phyloP scores from a whole-genome alignment of 2,888 invertebrate genomes.

The Zeuzera pyrina region DNA sequence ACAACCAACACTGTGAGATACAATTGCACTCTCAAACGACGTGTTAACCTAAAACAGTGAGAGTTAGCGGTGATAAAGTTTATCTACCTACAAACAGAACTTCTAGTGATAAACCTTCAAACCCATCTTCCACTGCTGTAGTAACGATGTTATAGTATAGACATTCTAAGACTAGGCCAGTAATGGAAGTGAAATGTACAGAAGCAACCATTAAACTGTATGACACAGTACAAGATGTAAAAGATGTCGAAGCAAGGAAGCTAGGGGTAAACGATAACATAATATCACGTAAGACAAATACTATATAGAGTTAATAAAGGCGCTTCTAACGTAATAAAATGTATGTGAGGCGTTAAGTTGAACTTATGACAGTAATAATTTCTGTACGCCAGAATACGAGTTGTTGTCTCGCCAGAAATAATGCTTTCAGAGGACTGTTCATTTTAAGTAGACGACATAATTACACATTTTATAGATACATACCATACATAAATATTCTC shows the following conservation, averaged over 20 bases:
- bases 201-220: conserved; percentile 14
- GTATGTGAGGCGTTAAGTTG: conserved; percentile 30
- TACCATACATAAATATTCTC: too few relatives aligned
- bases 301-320: conserved; percentile 46
- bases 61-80: conserved; percentile 21
- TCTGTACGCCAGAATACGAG: conserved; percentile 18
- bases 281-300: conserved; percentile 38
- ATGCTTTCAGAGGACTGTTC: too few relatives aligned
- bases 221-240: conserved; percentile 7
- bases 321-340: conserved; percentile 44
- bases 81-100: conserved; percentile 11
- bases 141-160: neutral
- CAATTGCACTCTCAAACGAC: conserved; percentile 7
- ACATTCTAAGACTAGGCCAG: neutral
- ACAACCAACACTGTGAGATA: too few relatives aligned
- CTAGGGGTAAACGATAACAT: conserved; percentile 27
- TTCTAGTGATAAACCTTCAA: conserved; percentile 4
- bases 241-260: conserved; percentile 21
- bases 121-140: conserved; percentile 11
- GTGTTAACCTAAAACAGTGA: conserved; percentile 23
- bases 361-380: conserved; percentile 42
- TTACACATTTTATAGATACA: too few relatives aligned
- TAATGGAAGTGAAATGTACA: neutral
- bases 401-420: too few relatives aligned
- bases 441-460: too few relatives aligned